Conservation (phyloP, 2,113 vertebrate species). For the Rhinogobius similis region DNA sequence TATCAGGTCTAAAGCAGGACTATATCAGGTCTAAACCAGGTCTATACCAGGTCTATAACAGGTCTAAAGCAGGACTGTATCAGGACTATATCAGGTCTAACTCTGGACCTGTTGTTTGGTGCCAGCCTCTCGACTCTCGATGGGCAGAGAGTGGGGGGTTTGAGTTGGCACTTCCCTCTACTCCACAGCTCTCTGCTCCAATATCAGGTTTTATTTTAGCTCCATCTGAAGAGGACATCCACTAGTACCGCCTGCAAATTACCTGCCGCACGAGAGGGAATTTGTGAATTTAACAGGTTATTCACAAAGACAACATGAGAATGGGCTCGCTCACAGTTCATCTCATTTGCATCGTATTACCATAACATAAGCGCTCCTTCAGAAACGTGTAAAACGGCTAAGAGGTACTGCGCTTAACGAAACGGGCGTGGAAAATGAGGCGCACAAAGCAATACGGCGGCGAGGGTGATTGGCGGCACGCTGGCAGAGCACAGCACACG, state of each 20-base stretch:
- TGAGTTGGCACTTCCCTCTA: constrained; percentile 36
- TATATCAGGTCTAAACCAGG: too few relatives aligned
- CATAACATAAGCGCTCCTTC: neutral
- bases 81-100: neutral
- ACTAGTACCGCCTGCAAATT: neutral
- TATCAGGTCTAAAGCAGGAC: too few relatives aligned
- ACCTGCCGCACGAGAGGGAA: neutral
- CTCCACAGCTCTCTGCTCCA: constrained; percentile 24
- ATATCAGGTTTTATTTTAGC: constrained; percentile 23
- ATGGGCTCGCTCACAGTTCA: neutral
- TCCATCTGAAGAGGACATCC: neutral
- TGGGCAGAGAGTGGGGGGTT: constrained; percentile 45
- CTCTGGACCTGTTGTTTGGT: constrained; percentile 37
- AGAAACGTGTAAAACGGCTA: neutral
- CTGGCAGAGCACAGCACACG: too few relatives aligned
- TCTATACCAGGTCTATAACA: too few relatives aligned
- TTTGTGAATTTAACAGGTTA: neutral
- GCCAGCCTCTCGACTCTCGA: constrained; percentile 47
- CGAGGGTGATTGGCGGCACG: too few relatives aligned
- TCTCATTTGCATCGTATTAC: constrained; percentile 13
- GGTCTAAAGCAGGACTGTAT: neutral
- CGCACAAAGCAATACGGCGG: neutral
- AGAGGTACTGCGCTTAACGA: neutral
- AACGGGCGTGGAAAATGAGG: neutral
- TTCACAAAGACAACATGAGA: constrained; percentile 1